A percentile compares a stretch with the other conserved stretches of the same genome.
Evolutionary conservation across 2,888 invertebrate species (phyloP).

Genomic region (Eucera pruinosa): DNA sequence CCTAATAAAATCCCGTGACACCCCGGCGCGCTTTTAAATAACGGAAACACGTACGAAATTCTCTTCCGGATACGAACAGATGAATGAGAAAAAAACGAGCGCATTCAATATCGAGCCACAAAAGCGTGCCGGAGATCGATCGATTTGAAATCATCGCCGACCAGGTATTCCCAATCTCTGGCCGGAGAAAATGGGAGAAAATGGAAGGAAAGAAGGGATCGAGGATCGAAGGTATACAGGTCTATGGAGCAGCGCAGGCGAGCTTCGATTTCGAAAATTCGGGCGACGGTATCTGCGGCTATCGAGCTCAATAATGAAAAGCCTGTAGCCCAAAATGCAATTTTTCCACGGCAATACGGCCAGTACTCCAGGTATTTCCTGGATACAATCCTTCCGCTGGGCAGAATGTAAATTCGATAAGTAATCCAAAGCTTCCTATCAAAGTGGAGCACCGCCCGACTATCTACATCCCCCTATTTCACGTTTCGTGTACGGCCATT

Average conservation of each 20-base stretch:
- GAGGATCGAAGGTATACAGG: conserved; percentile 9
- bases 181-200: conserved; percentile 43
- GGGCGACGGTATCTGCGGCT: not conserved
- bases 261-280: conserved; percentile 54
- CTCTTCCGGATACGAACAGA: not conserved
- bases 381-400: conserved; percentile 13
- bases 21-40: not conserved
- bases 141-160: conserved; percentile 38
- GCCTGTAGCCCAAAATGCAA: conserved; percentile 42
- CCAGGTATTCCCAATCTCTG: conserved; percentile 40
- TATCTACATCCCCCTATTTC: not conserved
- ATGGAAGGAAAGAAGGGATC: conserved; percentile 29
- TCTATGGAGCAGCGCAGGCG: not conserved
- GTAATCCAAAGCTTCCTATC: conserved; percentile 28
- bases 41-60: not conserved
- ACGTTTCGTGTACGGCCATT: not conserved
- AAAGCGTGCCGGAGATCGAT: conserved; percentile 31
- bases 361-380: not conserved
- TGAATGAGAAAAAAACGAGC: conserved; percentile 13
- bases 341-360: conserved; percentile 36
- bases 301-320: conserved; percentile 44
- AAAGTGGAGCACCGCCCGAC: not conserved
- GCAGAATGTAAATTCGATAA: conserved; percentile 35
- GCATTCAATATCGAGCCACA: conserved; percentile 15
- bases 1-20: not conserved